These are phyloP conservation scores for Verasper variegatus DNA, from an alignment of 2,113 vertebrate species.

Conservation along the genomic window DNA sequence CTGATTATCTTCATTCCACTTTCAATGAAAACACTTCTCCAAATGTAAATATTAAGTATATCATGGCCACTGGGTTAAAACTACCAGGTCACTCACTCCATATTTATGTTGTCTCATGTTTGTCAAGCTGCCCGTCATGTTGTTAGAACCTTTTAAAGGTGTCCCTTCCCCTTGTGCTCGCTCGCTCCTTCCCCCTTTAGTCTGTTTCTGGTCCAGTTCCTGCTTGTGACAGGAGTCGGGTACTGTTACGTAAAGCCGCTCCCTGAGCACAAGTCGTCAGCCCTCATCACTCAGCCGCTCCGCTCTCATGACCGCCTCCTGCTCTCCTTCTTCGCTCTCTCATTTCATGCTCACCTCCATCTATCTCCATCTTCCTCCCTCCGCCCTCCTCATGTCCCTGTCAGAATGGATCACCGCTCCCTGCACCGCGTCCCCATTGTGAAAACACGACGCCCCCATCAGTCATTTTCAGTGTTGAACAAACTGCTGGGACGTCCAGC, in stretches of 20 bases:
- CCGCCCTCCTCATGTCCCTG: constrained; percentile 40
- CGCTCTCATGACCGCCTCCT: constrained; percentile 25
- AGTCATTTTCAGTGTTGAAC: constrained; percentile 38
- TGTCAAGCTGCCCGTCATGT: constrained; percentile 1
- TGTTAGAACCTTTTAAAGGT: constrained; percentile 21
- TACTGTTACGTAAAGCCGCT: constrained; percentile 69
- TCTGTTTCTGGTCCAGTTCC: constrained; percentile 63
- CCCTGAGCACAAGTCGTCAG: constrained; percentile 69
- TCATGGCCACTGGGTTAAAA: not conserved
- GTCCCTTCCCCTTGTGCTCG: constrained; percentile 1
- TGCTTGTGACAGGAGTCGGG: constrained; percentile 58
- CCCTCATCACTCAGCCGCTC: constrained; percentile 58
- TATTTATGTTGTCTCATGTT: not conserved
- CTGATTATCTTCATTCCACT: not conserved
- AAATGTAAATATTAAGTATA: not conserved
- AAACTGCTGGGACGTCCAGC: constrained; percentile 15
- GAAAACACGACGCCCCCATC: constrained; percentile 36
- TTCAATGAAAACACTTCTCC: not conserved
- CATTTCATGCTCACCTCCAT: constrained; percentile 21
- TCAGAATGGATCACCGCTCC: constrained; percentile 38
- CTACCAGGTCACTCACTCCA: not conserved
- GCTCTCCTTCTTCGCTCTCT: constrained; percentile 15
- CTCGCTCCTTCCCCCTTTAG: constrained; percentile 7
- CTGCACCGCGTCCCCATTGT: constrained; percentile 9
- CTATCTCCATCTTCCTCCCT: constrained; percentile 26